phyloP scores from a whole-genome alignment of 2,797 vertebrate species.

The Taenioides sp. region DNA sequence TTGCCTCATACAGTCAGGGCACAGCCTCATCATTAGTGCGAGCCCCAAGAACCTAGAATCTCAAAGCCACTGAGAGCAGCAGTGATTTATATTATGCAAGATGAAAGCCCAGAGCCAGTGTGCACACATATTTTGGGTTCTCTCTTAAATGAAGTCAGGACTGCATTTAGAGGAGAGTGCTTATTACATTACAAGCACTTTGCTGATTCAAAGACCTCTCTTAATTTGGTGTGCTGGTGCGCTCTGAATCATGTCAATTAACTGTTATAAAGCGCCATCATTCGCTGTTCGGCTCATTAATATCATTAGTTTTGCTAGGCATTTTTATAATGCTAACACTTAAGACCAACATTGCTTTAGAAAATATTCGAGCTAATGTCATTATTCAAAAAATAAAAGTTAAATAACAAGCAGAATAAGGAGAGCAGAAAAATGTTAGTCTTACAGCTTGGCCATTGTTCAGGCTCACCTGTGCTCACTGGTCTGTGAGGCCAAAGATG shows the following conservation, averaged over 20 bases:
- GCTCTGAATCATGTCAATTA: conserved; percentile 77
- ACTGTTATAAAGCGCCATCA: conserved; percentile 64
- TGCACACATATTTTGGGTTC: conserved; percentile 68
- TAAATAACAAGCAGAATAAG: conserved; percentile 7
- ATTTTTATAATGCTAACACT: conserved; percentile 30
- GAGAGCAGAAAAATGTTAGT: neutral
- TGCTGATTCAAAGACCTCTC: conserved; percentile 65
- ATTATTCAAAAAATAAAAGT: neutral
- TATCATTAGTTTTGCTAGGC: conserved; percentile 41
- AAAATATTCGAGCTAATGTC: conserved; percentile 20
- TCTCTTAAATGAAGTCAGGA: conserved; percentile 78
- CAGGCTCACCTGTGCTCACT: neutral
- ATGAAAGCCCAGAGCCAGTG: conserved; percentile 75
- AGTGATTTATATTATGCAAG: conserved; percentile 77
- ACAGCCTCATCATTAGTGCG: conserved; percentile 58
- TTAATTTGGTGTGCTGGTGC: conserved; percentile 63
- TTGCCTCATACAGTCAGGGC: conserved; percentile 53
- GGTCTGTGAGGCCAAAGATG: neutral
- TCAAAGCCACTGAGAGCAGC: conserved; percentile 63
- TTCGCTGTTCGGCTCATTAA: conserved; percentile 32
- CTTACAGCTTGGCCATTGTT: neutral
- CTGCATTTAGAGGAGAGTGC: conserved; percentile 78
- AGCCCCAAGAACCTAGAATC: conserved; percentile 60
- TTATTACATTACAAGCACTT: conserved; percentile 78
- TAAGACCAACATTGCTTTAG: conserved; percentile 26